phyloP scores from a whole-genome alignment of 2,888 invertebrate species.

The Nomada fucata region DNA sequence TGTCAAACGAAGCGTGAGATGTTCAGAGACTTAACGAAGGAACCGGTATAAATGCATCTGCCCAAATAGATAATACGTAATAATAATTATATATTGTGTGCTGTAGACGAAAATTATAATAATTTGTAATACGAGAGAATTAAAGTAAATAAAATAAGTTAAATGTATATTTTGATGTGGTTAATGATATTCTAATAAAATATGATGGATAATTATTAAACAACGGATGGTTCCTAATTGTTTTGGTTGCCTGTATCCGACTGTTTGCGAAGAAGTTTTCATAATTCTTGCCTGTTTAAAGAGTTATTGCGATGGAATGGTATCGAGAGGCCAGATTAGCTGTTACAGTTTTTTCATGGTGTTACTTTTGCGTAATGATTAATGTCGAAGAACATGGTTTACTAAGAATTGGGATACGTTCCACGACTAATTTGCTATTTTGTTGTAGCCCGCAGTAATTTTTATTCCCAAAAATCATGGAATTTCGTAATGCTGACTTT shows the following conservation, averaged over 20 bases:
- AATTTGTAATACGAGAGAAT: conserved; percentile 32
- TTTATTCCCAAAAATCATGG: too few species aligned
- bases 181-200: conserved; percentile 22
- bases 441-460: too few species aligned
- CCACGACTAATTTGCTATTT: too few species aligned
- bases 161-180: conserved; percentile 39
- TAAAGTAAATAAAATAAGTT: conserved; percentile 31
- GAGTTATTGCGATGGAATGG: too few species aligned
- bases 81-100: conserved; percentile 24
- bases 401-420: too few species aligned
- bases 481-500: too few species aligned
- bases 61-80: conserved; percentile 1
- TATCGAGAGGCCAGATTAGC: too few species aligned
- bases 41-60: conserved; percentile 9
- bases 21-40: conserved; percentile 14
- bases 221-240: not conserved
- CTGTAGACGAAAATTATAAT: conserved; percentile 30
- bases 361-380: too few species aligned
- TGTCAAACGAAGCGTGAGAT: conserved; percentile 4
- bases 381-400: too few species aligned
- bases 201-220: conserved; percentile 9
- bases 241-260: not conserved
- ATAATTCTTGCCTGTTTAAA: too few species aligned
- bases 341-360: too few species aligned
- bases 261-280: too few species aligned